A percentile compares a stretch with the other conserved stretches of the same genome.
Evolutionary conservation across 2,888 invertebrate genomes (phyloP).

Genomic region (Harpalus rubripes): DNA sequence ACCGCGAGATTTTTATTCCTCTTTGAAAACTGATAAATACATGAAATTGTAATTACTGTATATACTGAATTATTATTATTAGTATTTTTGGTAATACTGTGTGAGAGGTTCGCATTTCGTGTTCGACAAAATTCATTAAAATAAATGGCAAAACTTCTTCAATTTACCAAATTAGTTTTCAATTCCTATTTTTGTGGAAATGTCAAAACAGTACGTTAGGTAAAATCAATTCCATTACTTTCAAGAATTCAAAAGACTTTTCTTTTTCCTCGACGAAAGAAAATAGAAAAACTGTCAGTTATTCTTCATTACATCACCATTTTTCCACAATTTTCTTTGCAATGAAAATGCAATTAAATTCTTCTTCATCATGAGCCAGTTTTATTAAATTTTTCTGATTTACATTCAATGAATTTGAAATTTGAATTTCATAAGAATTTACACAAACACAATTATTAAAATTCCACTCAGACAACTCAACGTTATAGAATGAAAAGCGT

Average conservation of each 20-base stretch:
- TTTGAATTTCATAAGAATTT: conserved; percentile 26
- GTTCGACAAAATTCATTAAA: not conserved
- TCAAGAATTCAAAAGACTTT: conserved; percentile 11
- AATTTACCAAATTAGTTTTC: conserved; percentile 51
- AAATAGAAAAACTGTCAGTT: conserved; percentile 31
- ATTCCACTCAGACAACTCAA: not conserved
- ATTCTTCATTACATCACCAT: conserved; percentile 42
- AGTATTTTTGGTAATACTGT: not conserved
- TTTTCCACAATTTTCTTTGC: conserved; percentile 37
- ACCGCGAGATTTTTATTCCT: too few relatives aligned
- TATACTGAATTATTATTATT: too few relatives aligned
- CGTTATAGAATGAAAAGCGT: not conserved
- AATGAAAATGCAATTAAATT: conserved; percentile 59
- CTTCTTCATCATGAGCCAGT: conserved; percentile 55
- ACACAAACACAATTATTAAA: conserved; percentile 42
- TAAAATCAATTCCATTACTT: conserved; percentile 23
- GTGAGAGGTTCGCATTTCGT: not conserved
- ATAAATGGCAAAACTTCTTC: conserved; percentile 21
- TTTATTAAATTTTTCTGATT: conserved; percentile 60
- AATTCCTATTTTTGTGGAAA: conserved; percentile 53
- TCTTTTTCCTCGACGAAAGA: conserved; percentile 1
- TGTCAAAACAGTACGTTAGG: conserved; percentile 10
- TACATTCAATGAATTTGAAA: conserved; percentile 48
- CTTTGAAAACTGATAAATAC: too few relatives aligned
- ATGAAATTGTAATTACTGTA: too few relatives aligned